These are phyloP conservation scores for Tachina grossa DNA, from an alignment of 2,888 invertebrate genomes.

Conservation along the genomic window DNA sequence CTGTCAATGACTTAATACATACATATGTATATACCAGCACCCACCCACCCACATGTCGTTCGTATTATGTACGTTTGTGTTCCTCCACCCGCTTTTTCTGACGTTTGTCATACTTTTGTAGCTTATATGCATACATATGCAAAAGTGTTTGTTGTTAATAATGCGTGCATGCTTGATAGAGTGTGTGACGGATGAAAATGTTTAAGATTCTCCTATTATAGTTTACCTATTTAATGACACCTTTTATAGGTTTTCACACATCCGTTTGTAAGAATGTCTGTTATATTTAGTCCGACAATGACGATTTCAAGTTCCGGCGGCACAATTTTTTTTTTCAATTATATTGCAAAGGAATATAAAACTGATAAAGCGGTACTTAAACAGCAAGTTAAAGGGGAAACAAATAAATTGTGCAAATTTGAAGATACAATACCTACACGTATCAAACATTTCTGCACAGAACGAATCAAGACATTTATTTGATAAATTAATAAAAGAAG, in stretches of 20 bases:
- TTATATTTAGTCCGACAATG: slow-evolving; percentile 19
- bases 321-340: slow-evolving; percentile 29
- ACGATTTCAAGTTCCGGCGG: slow-evolving; percentile 59
- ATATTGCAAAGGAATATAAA: slow-evolving; percentile 32
- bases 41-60: slow-evolving; percentile 64
- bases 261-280: slow-evolving; percentile 52
- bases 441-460: not conserved
- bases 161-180: slow-evolving; percentile 34
- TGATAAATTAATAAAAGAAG: not conserved
- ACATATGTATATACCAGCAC: slow-evolving; percentile 44
- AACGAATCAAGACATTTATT: slow-evolving; percentile 3
- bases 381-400: not conserved
- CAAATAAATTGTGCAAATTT: not conserved
- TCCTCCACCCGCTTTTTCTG: slow-evolving; percentile 43
- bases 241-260: slow-evolving; percentile 60
- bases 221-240: slow-evolving; percentile 26
- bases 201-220: slow-evolving; percentile 33
- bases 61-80: slow-evolving; percentile 1
- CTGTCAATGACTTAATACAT: not conserved
- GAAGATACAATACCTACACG: slow-evolving; percentile 9
- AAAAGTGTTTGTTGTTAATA: slow-evolving; percentile 9
- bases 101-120: slow-evolving; percentile 61
- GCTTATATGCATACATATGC: slow-evolving; percentile 3
- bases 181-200: slow-evolving; percentile 2
- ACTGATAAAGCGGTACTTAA: slow-evolving; percentile 1